phyloP scores from a whole-genome alignment of 2,113 vertebrate genomes.

The Triplophysa dalaica region DNA sequence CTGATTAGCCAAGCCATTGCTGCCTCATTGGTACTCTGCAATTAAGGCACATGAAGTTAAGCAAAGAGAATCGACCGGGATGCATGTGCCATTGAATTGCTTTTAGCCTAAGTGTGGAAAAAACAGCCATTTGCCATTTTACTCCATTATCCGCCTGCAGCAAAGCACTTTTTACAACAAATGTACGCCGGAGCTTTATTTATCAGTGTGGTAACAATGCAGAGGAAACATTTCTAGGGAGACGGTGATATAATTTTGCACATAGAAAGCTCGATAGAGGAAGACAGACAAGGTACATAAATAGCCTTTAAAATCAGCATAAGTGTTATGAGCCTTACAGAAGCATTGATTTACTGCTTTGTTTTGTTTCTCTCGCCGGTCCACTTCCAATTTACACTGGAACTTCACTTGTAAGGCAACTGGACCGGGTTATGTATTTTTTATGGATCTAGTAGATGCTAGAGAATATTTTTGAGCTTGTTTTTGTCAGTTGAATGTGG shows the following conservation, averaged over 20 bases:
- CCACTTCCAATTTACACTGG: background rate
- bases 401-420: background rate
- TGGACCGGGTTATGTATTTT: background rate
- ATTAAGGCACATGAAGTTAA: constrained; percentile 33
- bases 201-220: background rate
- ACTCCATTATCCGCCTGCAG: background rate
- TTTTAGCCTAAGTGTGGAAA: constrained; percentile 25
- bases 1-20: constrained; percentile 31
- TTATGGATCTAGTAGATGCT: background rate
- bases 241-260: background rate
- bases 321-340: background rate
- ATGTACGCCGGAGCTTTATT: background rate
- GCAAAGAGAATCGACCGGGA: constrained; percentile 3
- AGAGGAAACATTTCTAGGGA: background rate
- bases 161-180: background rate
- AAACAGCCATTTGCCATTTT: constrained; percentile 14
- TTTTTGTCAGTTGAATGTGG: background rate
- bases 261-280: background rate
- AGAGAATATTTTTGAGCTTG: background rate
- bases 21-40: constrained; percentile 20
- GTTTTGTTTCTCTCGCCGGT: background rate
- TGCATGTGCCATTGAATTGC: constrained; percentile 19
- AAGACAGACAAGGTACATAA: background rate
- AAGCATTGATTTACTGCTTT: background rate
- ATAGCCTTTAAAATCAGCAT: background rate